Evolutionary conservation across 2,113 vertebrate genomes (phyloP).

Genomic region (Brachirus orientalis): DNA sequence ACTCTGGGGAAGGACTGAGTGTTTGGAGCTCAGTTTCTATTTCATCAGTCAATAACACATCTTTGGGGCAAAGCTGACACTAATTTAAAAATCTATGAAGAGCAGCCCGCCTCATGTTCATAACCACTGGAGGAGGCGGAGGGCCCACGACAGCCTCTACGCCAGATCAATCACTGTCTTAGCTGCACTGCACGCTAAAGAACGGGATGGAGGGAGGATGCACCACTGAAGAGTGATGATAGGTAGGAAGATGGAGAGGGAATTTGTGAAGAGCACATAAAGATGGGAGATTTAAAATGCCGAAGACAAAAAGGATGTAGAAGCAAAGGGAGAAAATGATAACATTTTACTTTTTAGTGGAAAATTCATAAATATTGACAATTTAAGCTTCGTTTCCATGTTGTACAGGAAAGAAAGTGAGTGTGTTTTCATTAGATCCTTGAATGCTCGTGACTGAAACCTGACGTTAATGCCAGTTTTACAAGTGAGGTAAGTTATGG

Average conservation of each 20-base stretch:
- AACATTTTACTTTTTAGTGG: slow-evolving; percentile 1
- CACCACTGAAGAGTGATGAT: slow-evolving; percentile 40
- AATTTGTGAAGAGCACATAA: slow-evolving; percentile 28
- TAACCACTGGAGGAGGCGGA: slow-evolving; percentile 73
- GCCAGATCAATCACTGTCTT: slow-evolving; percentile 78
- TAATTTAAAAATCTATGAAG: slow-evolving; percentile 89
- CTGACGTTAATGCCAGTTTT: neutral
- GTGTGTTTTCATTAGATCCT: neutral
- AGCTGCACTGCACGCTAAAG: slow-evolving; percentile 23
- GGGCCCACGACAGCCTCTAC: slow-evolving; percentile 58
- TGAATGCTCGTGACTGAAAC: neutral
- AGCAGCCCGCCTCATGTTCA: slow-evolving; percentile 80
- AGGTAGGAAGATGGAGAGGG: slow-evolving; percentile 7
- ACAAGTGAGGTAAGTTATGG: neutral
- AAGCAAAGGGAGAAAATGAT: neutral
- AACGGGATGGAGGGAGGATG: slow-evolving; percentile 3
- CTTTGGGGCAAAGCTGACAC: slow-evolving; percentile 86
- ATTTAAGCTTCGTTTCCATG: neutral
- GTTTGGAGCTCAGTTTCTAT: slow-evolving; percentile 83
- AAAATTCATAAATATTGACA: neutral
- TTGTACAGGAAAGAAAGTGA: neutral
- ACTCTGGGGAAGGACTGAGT: slow-evolving; percentile 82
- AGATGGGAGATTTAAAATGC: slow-evolving; percentile 17
- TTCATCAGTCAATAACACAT: slow-evolving; percentile 87
- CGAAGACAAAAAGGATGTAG: neutral